Evolutionary conservation across 2,113 vertebrate species (phyloP).

Genomic region (Candoia aspera): DNA sequence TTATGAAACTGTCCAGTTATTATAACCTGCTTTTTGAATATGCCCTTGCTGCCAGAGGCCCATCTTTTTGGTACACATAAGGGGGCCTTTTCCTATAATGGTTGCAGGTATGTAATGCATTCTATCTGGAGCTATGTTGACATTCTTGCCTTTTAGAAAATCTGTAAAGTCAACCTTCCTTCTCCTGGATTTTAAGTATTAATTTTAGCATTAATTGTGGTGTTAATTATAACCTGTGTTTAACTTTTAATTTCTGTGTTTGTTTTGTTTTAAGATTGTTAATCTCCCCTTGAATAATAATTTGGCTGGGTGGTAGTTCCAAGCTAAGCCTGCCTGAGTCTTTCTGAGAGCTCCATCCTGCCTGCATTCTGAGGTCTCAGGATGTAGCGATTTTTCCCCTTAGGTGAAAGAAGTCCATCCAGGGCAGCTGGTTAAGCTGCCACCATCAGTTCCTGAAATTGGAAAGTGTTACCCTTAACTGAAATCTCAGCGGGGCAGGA

Average conservation of each 20-base stretch:
- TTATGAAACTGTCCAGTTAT: not conserved
- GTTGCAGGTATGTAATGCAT: not conserved
- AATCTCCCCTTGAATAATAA: not conserved
- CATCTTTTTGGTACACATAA: not conserved
- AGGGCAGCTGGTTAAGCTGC: not conserved
- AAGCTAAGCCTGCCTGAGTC: not conserved
- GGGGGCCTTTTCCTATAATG: not conserved
- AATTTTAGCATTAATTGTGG: not conserved
- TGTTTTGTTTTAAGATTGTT: not conserved
- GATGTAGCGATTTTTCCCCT: not conserved
- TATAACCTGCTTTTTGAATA: not conserved
- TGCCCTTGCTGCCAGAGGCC: not conserved
- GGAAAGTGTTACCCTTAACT: not conserved
- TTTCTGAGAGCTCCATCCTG: not conserved
- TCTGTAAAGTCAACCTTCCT: not conserved
- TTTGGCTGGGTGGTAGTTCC: not conserved
- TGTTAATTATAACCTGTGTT: not conserved
- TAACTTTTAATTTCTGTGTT: not conserved
- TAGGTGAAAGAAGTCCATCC: not conserved
- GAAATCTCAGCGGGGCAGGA: not conserved
- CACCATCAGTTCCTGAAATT: not conserved
- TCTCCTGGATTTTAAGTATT: not conserved
- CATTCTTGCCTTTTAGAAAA: not conserved
- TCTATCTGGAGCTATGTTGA: not conserved
- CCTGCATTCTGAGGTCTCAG: not conserved